Conservation (phyloP, 1,140 invertebrate species). For the Trichogramma pretiosum region DNA sequence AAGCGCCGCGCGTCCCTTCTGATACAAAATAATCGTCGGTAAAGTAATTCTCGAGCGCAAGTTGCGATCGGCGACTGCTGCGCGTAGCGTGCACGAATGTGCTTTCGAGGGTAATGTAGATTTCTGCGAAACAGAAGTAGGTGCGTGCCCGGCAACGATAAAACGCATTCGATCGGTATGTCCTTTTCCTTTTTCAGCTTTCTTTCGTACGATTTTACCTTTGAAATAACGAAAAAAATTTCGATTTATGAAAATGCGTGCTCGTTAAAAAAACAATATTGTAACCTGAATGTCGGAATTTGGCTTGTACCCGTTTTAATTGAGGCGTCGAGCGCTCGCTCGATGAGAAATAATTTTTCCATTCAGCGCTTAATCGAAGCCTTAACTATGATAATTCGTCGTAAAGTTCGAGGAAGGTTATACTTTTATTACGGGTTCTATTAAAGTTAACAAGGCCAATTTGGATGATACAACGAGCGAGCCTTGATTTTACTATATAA, state of each 20-base stretch:
- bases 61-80: background rate
- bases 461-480: conserved; percentile 37
- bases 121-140: background rate
- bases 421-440: conserved; percentile 39
- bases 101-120: background rate
- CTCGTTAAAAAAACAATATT: too few species aligned
- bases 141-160: background rate
- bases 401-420: conserved; percentile 22
- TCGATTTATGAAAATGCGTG: too few species aligned
- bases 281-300: too few species aligned
- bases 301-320: conserved; percentile 7
- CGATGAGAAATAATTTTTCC: background rate
- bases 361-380: background rate
- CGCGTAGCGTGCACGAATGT: too few species aligned
- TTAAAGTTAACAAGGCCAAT: conserved; percentile 43
- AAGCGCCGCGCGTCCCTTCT: background rate
- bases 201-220: background rate
- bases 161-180: background rate
- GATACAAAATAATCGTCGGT: too few species aligned
- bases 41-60: background rate
- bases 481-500: conserved; percentile 40
- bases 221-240: background rate
- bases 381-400: conserved; percentile 8
- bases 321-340: background rate
- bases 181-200: background rate